Percentiles rank a stretch among this genome's conserved stretches.
phyloP scores from a whole-genome alignment of 2,113 vertebrate species.

The Hippolais icterina region DNA sequence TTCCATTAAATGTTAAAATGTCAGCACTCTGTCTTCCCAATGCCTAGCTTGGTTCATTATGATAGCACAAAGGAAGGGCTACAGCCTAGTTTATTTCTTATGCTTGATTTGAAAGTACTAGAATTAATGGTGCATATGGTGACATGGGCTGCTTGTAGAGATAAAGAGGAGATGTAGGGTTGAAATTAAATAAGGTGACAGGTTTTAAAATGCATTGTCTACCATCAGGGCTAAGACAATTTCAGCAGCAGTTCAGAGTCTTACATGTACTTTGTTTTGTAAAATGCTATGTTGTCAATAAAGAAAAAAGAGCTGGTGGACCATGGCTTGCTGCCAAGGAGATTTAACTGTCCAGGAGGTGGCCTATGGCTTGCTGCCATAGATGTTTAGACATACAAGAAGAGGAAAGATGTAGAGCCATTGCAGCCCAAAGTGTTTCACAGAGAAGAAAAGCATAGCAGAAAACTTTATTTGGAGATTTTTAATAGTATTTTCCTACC shows the following conservation, averaged over 20 bases:
- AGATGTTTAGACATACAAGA: neutral
- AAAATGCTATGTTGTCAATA: neutral
- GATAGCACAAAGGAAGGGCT: neutral
- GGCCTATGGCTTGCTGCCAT: neutral
- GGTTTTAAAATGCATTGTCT: slow-evolving; percentile 1
- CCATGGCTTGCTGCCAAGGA: neutral
- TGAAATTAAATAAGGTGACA: neutral
- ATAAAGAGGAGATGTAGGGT: neutral
- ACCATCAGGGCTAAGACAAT: neutral
- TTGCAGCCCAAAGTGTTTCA: neutral
- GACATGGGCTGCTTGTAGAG: neutral
- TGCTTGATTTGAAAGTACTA: slow-evolving; percentile 13
- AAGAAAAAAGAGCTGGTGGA: neutral
- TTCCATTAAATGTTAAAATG: slow-evolving; percentile 25
- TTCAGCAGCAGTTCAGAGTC: neutral
- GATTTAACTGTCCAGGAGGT: neutral
- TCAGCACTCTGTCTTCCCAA: neutral
- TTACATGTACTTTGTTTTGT: neutral
- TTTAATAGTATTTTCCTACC: neutral
- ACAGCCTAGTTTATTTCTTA: neutral
- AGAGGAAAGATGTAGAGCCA: neutral
- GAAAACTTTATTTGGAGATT: neutral
- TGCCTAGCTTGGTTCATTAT: neutral
- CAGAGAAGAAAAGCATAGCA: neutral
- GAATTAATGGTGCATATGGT: slow-evolving; percentile 42